Conservation (phyloP, 1,140 invertebrate species). For the Musca domestica region DNA sequence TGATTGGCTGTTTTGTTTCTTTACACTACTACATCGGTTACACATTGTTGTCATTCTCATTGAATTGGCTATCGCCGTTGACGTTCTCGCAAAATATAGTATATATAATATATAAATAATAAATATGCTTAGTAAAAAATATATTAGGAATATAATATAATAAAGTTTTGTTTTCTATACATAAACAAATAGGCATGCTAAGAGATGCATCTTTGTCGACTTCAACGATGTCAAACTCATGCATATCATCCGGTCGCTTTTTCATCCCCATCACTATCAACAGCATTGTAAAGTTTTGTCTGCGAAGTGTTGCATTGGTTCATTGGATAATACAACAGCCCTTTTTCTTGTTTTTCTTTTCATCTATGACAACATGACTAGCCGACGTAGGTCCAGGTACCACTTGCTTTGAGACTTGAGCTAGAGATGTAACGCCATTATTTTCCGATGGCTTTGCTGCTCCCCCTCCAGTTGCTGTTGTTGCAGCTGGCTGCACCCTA, state of each 20-base stretch:
- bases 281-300: not conserved
- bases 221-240: not conserved
- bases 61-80: not conserved
- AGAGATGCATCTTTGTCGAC: not conserved
- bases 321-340: slow-evolving; percentile 53
- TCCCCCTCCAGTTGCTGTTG: slow-evolving; percentile 23
- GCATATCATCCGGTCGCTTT: not conserved
- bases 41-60: too few relatives aligned
- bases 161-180: slow-evolving; percentile 11
- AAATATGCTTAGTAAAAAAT: slow-evolving; percentile 22
- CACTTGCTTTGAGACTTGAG: slow-evolving; percentile 53
- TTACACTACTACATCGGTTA: not conserved
- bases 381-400: slow-evolving; percentile 53
- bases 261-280: slow-evolving; percentile 2
- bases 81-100: slow-evolving; percentile 6
- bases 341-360: slow-evolving; percentile 53
- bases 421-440: slow-evolving; percentile 45
- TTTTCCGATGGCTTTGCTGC: slow-evolving; percentile 29
- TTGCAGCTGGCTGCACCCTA: slow-evolving; percentile 1
- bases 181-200: slow-evolving; percentile 19
- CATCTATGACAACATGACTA: slow-evolving; percentile 54
- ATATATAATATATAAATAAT: slow-evolving; percentile 12
- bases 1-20: not conserved
- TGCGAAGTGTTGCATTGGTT: slow-evolving; percentile 3
- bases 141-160: slow-evolving; percentile 14